Base-by-base conservation (phyloP, 2,888 invertebrate genomes). In the Drosophila barbarae region DNA sequence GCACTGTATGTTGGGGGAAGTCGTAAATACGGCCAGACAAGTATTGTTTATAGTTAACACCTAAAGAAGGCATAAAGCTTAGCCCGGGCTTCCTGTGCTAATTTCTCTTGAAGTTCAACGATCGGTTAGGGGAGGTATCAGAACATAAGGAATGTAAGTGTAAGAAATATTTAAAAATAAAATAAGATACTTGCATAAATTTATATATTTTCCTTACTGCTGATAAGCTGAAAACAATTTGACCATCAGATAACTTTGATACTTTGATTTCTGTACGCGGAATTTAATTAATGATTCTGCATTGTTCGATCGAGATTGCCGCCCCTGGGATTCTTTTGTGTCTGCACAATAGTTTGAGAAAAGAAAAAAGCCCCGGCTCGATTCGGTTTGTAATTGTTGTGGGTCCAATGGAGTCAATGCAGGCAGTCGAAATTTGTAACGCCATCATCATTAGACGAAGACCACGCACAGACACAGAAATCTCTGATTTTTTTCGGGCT, bases 251-350 rank as follows among this genome's bases (percentile, higher is more conserved):
- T 46, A 46, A 46, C 18, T 32, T 47, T 32, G 13, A 47, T 47
- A 8, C 18, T 5, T 2, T 18, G 18, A 9, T 18, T 30, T 46
- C 30, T 18, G 46, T 46, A 21, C 13, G 34, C n/a, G n/a, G 79
- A 86, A 79, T 79, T 83, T 84, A 83, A 83, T 83, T 83, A 83
- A 83, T 86, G 85, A 84, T 83, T 84, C 69, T 69, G 71, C 73
- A 79, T 84, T 83, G 83, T 82, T 79, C 77, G 72, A 32, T 76
- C 67, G 36, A 3, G 64, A 84, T 72, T 77, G 79, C 82, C 76
- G 68, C 71, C 73, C 60, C 68, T 59, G 59, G 59, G 67, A 82
- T 85, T 85, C 85, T 71, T 63, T 79, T 79, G 79, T 79, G 56
- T 53, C 44, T 52, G 65, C 47, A 78, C 84, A 78, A 77, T 77